phyloP scores from a whole-genome alignment of 2,797 vertebrate genomes.

The Notolepis coatsorum region DNA sequence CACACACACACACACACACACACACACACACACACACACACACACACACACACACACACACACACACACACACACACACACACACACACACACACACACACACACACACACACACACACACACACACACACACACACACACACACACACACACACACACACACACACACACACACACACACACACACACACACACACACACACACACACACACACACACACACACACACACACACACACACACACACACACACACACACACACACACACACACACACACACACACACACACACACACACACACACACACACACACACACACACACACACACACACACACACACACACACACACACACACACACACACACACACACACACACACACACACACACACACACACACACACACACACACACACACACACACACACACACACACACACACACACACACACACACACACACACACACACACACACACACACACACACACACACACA shows the following conservation, averaged over 20 bases:
- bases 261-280: not conserved
- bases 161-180: not conserved
- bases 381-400: not conserved
- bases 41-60: not conserved
- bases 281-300: not conserved
- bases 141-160: not conserved
- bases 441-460: not conserved
- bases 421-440: not conserved
- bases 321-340: not conserved
- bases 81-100: slow-evolving; percentile 3
- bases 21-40: not conserved
- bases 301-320: slow-evolving; percentile 1
- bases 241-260: not conserved
- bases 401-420: slow-evolving; percentile 1
- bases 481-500: not conserved
- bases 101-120: not conserved
- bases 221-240: not conserved
- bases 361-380: not conserved
- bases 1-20: not conserved
- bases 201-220: not conserved
- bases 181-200: not conserved
- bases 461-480: not conserved
- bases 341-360: not conserved
- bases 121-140: not conserved
- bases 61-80: not conserved